Percentiles rank a stretch among this genome's conserved stretches.
These are phyloP conservation scores for Columbina picui DNA, from an alignment of 2,113 vertebrate genomes.

Conservation along the genomic window DNA sequence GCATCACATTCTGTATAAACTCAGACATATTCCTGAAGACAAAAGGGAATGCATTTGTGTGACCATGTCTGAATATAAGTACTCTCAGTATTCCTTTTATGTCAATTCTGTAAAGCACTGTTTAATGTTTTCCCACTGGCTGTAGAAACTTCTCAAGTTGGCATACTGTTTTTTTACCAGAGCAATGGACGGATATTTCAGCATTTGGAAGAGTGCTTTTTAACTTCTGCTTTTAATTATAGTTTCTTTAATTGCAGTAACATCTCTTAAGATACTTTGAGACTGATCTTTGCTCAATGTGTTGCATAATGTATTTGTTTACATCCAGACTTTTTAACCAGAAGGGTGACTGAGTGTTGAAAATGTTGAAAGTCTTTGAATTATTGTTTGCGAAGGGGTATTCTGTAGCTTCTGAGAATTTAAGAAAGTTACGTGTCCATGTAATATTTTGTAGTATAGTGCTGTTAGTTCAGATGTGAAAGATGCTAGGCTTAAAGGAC, in stretches of 20 bases:
- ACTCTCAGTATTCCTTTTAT: background rate
- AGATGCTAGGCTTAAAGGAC: background rate
- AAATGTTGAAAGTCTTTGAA: background rate
- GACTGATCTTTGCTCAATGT: background rate
- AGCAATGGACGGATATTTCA: background rate
- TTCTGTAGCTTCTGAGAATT: background rate
- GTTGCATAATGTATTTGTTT: background rate
- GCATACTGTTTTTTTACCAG: background rate
- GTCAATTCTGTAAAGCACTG: accelerated
- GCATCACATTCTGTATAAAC: background rate
- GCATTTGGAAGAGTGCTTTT: background rate
- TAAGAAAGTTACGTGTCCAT: background rate
- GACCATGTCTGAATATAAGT: background rate
- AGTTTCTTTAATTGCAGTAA: background rate
- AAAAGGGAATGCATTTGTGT: background rate
- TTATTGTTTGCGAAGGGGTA: background rate
- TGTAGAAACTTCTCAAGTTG: background rate
- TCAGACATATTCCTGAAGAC: background rate
- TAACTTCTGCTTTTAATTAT: background rate
- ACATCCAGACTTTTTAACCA: background rate
- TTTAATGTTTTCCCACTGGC: background rate
- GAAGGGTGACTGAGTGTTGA: background rate
- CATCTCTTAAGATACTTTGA: background rate
- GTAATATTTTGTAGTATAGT: background rate
- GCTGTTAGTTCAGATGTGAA: accelerated